Base-by-base conservation (phyloP, 2,888 invertebrate genomes). In the Tigriopus californicus region DNA sequence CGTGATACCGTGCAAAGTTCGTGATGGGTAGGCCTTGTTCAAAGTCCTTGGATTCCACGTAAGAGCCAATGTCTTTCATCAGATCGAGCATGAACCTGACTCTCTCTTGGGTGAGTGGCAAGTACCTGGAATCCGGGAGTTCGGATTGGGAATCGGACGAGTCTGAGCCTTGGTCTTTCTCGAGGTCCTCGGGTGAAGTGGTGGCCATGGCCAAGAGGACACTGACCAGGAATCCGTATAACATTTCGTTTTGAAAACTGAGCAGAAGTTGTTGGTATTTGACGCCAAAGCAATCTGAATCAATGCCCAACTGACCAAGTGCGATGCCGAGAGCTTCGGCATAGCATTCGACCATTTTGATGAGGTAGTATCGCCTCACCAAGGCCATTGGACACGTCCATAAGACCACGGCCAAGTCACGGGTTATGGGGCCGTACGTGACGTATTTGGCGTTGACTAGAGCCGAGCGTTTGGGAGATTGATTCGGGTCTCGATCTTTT, bases 41-140 rank as follows among this genome's bases (percentile, higher is more conserved):
- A 59, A 59, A 59, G 52, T 59, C 59, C 24, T 59, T 59, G 41
- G 59, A 59, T 22, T 59, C 59, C 13, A 59, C 52, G 25, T 59
- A 59, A 1, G 41, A 48, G 2, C 41, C 59, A 22, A 59, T 44
- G 22, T 59, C 59, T 52, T 42, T 33, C 59, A 59, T 59, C 10
- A 59, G 15, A n/a, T 59, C 59, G 22, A 59, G 13, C 13, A 59
- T 41, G 18, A 33, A 59, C n/a, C 22, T 20, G 15, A 59, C 52
- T 12, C 59, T 1, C 13, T 52, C 59, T 20, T 52, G 41, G 5
- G 52, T 42, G 1, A 59, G 59, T 22, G 48, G 48, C 11, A 52
- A n/a, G 25, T 24, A 59, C 25, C 25, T 58, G 33, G 25, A 11
- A 20, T 51, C 24, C 8, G 33, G 33, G 8, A 33, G 33, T 6